These are phyloP conservation scores for Eufriesea mexicana DNA, from an alignment of 1,140 invertebrate species.

Conservation along the genomic window DNA sequence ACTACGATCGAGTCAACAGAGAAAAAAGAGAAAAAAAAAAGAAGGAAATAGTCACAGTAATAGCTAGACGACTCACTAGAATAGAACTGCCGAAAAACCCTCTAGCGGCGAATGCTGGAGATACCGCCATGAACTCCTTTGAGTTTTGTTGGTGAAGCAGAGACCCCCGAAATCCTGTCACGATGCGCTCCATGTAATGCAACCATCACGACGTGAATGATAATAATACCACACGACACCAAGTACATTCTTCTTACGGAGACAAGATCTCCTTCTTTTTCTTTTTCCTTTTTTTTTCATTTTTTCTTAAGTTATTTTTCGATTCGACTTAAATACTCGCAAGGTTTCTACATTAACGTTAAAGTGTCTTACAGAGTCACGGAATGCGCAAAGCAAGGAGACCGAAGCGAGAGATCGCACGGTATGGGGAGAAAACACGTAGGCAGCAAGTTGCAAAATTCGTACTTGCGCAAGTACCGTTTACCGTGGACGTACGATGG, in stretches of 20 bases:
- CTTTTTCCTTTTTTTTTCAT: no score
- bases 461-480: constrained; percentile 32
- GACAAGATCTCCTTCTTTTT: neutral
- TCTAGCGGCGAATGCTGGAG: neutral
- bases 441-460: constrained; percentile 49
- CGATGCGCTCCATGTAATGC: neutral
- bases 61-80: neutral
- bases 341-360: neutral
- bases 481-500: neutral
- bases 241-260: neutral
- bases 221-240: neutral
- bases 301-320: neutral
- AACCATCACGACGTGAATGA: neutral
- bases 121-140: neutral
- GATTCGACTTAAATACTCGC: neutral
- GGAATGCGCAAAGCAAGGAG: constrained; percentile 29
- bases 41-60: neutral
- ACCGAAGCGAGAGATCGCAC: constrained; percentile 2
- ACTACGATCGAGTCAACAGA: no score
- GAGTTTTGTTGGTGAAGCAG: neutral
- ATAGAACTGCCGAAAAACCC: neutral
- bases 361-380: neutral
- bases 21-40: neutral
- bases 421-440: constrained; percentile 41
- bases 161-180: neutral